Percentiles rank a stretch among this genome's conserved stretches.
Conservation (phyloP, 2,797 vertebrate species). For the Pteronotus mesoamericanus region DNA sequence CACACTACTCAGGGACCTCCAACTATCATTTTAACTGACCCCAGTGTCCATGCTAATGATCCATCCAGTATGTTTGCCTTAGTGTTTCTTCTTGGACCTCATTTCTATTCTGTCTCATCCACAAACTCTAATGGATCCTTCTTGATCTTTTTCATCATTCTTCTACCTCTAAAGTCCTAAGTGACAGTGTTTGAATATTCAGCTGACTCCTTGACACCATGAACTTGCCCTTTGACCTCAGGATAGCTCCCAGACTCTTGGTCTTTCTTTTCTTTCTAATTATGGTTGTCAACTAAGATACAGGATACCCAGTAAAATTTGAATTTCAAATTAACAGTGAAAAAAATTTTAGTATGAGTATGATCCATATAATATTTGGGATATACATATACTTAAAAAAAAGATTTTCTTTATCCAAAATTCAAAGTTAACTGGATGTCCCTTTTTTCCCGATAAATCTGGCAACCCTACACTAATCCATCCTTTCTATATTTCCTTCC, state of each 20-base stretch:
- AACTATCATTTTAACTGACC: neutral
- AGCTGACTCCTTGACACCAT: neutral
- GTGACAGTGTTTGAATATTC: neutral
- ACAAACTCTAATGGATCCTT: neutral
- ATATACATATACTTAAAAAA: neutral
- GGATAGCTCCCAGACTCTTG: neutral
- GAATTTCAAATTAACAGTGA: neutral
- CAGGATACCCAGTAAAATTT: neutral
- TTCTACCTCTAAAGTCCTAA: neutral
- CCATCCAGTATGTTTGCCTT: neutral
- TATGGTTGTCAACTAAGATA: neutral
- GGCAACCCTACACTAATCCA: neutral
- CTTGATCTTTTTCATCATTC: neutral
- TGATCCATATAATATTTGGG: neutral
- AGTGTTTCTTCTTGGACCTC: neutral
- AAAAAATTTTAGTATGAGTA: neutral
- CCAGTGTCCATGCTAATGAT: neutral
- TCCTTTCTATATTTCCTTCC: neutral
- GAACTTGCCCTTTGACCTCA: neutral
- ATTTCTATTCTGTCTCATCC: neutral
- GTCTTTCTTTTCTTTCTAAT: neutral
- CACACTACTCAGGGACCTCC: neutral
- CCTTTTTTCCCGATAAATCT: neutral
- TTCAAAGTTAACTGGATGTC: neutral
- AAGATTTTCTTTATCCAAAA: neutral